Evolutionary conservation across 2,797 vertebrate species (phyloP).

Genomic region (Phrynocephalus vlangalii): DNA sequence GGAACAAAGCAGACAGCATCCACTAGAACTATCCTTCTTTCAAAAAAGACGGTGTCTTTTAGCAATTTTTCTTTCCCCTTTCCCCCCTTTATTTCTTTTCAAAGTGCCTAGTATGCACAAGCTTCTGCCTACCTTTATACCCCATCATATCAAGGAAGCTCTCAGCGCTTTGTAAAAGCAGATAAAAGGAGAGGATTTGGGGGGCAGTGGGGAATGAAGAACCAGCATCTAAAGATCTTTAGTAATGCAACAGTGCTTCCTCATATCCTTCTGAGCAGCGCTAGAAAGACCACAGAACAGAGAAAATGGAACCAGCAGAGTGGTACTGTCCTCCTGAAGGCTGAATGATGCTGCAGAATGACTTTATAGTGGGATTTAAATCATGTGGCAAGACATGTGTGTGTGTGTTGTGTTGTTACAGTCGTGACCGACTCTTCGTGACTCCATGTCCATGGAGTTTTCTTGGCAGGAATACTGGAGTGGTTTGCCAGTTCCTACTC

Average conservation of each 20-base stretch:
- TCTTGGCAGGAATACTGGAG: too few relatives aligned
- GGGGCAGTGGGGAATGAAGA: background rate
- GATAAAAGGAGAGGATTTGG: background rate
- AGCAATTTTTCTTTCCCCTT: background rate
- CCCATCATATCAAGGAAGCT: background rate
- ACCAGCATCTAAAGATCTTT: background rate
- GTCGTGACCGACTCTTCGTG: too few relatives aligned
- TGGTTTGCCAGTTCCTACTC: too few relatives aligned
- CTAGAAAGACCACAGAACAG: background rate
- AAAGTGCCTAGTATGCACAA: background rate
- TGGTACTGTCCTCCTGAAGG: background rate
- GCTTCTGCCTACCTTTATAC: background rate
- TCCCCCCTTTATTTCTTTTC: too few relatives aligned
- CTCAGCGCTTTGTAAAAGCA: background rate
- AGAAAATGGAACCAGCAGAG: background rate
- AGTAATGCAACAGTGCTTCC: background rate
- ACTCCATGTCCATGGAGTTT: too few relatives aligned
- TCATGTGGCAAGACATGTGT: too few relatives aligned
- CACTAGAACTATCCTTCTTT: too few relatives aligned
- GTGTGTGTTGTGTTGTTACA: too few relatives aligned
- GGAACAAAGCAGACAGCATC: background rate
- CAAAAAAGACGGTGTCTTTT: background rate
- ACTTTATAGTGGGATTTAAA: background rate
- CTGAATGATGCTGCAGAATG: background rate
- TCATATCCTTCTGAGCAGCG: background rate